A percentile compares a stretch with the other conserved stretches of the same genome.
Conservation (phyloP, 2,797 vertebrate genomes). For the Jordanella pulchra region DNA sequence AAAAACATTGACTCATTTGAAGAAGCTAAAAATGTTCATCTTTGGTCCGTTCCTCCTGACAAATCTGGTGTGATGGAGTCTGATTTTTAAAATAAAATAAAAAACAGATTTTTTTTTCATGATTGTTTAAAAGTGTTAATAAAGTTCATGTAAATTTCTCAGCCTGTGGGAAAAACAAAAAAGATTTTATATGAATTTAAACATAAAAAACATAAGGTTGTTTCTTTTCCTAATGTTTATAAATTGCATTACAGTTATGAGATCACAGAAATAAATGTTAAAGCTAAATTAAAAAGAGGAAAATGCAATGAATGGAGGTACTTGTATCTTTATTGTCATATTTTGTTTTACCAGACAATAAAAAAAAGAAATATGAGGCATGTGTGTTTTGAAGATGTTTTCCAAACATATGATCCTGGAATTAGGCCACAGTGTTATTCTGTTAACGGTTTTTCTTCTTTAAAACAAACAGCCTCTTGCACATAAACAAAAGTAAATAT, state of each 20-base stretch:
- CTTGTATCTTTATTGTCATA: slow-evolving; percentile 45
- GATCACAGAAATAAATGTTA: no score
- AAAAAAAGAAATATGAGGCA: slow-evolving; percentile 23
- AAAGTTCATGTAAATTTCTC: background rate
- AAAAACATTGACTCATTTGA: no score
- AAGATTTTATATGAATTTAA: background rate
- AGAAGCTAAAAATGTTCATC: no score
- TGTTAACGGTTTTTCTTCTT: slow-evolving; percentile 5
- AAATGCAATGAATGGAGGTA: slow-evolving; percentile 16
- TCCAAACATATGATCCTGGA: slow-evolving; percentile 23
- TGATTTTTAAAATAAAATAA: no score
- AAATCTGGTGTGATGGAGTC: background rate
- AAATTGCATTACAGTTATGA: no score
- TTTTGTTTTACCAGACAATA: slow-evolving; percentile 34
- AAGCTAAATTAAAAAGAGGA: slow-evolving; percentile 13
- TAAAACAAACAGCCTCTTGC: background rate
- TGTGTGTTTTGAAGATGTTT: slow-evolving; percentile 23
- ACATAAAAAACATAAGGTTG: background rate
- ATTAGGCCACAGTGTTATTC: slow-evolving; percentile 28
- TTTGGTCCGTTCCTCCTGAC: background rate
- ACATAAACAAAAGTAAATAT: slow-evolving; percentile 33
- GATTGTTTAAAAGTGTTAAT: background rate
- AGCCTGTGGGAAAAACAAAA: background rate
- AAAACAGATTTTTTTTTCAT: no score
- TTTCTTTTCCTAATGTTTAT: background rate